These are phyloP conservation scores for Takifugu ocellatus DNA, from an alignment of 2,797 vertebrate genomes.

Conservation along the genomic window DNA sequence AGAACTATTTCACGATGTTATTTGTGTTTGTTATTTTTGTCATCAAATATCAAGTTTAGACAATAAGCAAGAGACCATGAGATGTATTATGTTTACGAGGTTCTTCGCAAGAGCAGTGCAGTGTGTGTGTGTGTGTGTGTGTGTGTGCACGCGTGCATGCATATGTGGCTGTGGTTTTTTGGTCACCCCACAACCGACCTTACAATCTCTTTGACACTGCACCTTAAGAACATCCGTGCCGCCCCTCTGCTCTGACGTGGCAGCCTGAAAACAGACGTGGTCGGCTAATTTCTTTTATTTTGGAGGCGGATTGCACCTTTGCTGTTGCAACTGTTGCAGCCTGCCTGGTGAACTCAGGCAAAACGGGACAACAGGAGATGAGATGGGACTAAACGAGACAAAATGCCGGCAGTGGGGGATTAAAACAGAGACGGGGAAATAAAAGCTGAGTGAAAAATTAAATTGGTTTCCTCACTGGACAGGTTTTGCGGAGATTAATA, in stretches of 20 bases:
- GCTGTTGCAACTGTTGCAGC: conserved; percentile 54
- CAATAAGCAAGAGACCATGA: conserved; percentile 21
- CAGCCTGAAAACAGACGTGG: conserved; percentile 65
- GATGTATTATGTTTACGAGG: too few species aligned
- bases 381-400: background rate
- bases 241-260: conserved; percentile 59
- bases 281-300: conserved; percentile 64
- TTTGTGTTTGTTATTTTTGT: too few species aligned
- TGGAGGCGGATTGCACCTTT: conserved; percentile 51
- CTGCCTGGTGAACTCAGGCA: conserved; percentile 32
- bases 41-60: background rate
- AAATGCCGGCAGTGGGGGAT: conserved; percentile 14
- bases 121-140: conserved; percentile 5
- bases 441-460: conserved; percentile 8
- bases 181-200: conserved; percentile 48
- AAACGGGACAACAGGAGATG: conserved; percentile 7
- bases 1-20: too few species aligned
- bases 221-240: conserved; percentile 62
- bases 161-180: conserved; percentile 2
- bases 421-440: background rate
- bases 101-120: too few species aligned
- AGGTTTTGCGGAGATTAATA: conserved; percentile 32
- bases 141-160: conserved; percentile 6
- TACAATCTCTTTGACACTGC: conserved; percentile 67
- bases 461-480: conserved; percentile 10